Evolutionary conservation across 2,113 vertebrate species (phyloP).

Genomic region (Bombycilla garrulus): DNA sequence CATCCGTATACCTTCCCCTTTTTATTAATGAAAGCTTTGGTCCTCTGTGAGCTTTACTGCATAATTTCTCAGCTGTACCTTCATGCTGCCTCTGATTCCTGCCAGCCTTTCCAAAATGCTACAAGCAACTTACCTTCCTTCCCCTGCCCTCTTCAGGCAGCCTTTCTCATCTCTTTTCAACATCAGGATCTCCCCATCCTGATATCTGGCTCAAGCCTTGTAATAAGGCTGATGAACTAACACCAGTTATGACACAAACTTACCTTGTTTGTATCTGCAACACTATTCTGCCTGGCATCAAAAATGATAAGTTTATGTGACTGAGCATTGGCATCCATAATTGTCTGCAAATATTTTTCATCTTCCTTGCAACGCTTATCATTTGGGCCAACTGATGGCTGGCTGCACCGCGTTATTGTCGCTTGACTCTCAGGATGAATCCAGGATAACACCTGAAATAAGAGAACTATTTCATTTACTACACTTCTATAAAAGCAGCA

Average conservation of each 20-base stretch:
- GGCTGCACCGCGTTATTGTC: slow-evolving; percentile 90
- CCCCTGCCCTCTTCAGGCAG: neutral
- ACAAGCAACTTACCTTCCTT: neutral
- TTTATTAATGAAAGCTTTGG: neutral
- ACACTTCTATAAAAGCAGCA: neutral
- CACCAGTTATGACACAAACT: neutral
- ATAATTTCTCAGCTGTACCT: neutral
- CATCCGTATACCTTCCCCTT: neutral
- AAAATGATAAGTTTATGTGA: slow-evolving; percentile 95
- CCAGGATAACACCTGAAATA: slow-evolving; percentile 89
- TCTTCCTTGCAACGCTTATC: slow-evolving; percentile 96
- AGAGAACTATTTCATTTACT: neutral
- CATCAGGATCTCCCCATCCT: neutral
- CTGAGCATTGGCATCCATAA: slow-evolving; percentile 98
- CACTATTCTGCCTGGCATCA: slow-evolving; percentile 89
- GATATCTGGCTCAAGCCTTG: neutral
- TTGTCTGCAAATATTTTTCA: slow-evolving; percentile 91
- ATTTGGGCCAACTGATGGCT: slow-evolving; percentile 88
- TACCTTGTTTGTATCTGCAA: slow-evolving; percentile 93
- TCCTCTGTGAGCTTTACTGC: neutral
- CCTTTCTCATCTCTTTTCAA: neutral
- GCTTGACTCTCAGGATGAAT: slow-evolving; percentile 97
- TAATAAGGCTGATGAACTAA: neutral
- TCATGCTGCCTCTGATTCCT: neutral
- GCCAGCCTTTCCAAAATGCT: neutral